Base-by-base conservation (phyloP, 2,888 invertebrate genomes). In the Halocaridina rubra region DNA sequence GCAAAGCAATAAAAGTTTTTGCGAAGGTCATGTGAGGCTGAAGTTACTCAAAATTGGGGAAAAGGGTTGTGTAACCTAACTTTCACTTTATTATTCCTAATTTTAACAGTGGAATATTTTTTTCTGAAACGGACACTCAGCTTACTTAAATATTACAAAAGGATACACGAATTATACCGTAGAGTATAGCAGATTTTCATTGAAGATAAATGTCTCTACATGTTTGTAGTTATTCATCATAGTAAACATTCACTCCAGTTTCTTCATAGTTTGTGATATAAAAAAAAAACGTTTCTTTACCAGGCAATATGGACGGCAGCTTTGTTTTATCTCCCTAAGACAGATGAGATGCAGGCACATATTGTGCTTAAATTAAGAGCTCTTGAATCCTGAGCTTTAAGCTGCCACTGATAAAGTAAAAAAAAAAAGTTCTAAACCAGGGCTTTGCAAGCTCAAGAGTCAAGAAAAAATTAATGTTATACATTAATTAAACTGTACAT, bases 241-340 rank as follows among this genome's bases (percentile, higher is more conserved):
- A 7, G 22, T 33, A 71, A 13, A 27, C 13, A 27, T 67, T 67
- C 3, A 27, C 27, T 10, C 27, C 4, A 2, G n/a, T 0, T 33
- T 32, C 71, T 33, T n/a, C 32, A 19, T 32, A 33, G 10, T 19
- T 33, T 33, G 39, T n/a, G 24, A 29, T 71, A 30, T 30, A 33
- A 53, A 53, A 75, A 22, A 33, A 30, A 30, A 59, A 76, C 19
- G 27, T 75, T 64, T 29, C 61, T 75, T 64, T 29, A 57, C 53
- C 46, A 82, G 82, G 82, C 82, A 82, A 57, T 72, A 61, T 82
- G 82, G 82, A 82, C 82, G 82, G 82, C 78, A 82, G 77, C 77
- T 39, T 76, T 76, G 57, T 77, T 69, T 82, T 81, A 16, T 53
- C 78, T 72, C 75, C 72, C 77, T 71, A 78, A 82, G 77, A 77